These are phyloP conservation scores for Sebastes melanostomus DNA, from an alignment of 2,797 vertebrate genomes.

Conservation along the genomic window DNA sequence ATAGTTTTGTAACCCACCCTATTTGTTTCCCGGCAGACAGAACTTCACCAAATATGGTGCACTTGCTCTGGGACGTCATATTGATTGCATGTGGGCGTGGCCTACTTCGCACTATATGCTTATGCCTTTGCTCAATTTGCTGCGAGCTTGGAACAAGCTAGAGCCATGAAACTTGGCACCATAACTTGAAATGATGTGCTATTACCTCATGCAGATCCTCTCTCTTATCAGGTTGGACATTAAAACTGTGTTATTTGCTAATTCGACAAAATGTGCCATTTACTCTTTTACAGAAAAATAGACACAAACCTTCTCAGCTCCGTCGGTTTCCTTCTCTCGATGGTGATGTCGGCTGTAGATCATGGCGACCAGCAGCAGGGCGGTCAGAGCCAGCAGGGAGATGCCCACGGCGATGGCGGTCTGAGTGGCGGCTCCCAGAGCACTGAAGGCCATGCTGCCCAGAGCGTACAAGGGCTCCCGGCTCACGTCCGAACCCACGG, in stretches of 20 bases:
- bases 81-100: too few relatives aligned
- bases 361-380: slow-evolving; percentile 87
- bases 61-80: too few relatives aligned
- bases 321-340: slow-evolving; percentile 79
- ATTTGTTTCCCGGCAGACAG: too few relatives aligned
- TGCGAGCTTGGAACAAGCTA: too few relatives aligned
- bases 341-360: slow-evolving; percentile 88
- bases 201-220: too few relatives aligned
- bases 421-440: slow-evolving; percentile 88
- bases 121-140: too few relatives aligned
- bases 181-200: too few relatives aligned
- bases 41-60: too few relatives aligned
- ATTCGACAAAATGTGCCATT: background rate
- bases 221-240: background rate
- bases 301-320: slow-evolving; percentile 75
- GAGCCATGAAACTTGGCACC: too few relatives aligned
- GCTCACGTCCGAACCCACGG: slow-evolving; percentile 77
- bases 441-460: slow-evolving; percentile 91
- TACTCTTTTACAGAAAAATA: background rate
- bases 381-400: slow-evolving; percentile 87
- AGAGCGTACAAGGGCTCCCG: slow-evolving; percentile 84
- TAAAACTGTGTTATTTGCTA: background rate
- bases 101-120: too few relatives aligned
- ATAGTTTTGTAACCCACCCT: too few relatives aligned
- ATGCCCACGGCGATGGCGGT: slow-evolving; percentile 89